Percentiles rank a stretch among this genome's conserved stretches.
phyloP scores from a whole-genome alignment of 2,888 invertebrate genomes.

The Tenthredo notha region DNA sequence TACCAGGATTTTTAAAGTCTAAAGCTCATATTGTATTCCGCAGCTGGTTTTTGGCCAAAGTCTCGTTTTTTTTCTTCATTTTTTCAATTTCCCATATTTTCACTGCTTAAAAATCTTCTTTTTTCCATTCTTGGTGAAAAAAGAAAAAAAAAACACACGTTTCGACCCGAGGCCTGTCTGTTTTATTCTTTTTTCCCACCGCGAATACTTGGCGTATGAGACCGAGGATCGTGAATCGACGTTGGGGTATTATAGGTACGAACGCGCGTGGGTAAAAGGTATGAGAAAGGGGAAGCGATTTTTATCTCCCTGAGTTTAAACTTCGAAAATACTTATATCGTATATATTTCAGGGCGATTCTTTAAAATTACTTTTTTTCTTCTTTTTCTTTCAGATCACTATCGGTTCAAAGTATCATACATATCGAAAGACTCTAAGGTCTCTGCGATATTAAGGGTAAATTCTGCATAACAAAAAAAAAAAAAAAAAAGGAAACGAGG shows the following conservation, averaged over 20 bases:
- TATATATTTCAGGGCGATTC: not conserved
- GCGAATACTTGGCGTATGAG: not conserved
- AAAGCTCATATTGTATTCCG: not conserved
- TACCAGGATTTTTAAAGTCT: not conserved
- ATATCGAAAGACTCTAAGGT: no score
- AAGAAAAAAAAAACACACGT: no score
- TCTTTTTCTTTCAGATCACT: not conserved
- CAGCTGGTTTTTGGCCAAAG: not conserved
- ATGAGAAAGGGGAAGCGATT: slow-evolving; percentile 3
- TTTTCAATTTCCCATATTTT: not conserved
- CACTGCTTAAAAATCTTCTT: not conserved
- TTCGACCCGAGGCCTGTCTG: no score
- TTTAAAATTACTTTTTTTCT: not conserved
- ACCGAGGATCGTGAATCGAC: not conserved
- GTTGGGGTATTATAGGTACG: not conserved
- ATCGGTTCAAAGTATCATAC: no score
- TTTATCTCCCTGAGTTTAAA: not conserved
- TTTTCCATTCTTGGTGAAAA: not conserved
- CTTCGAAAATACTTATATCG: not conserved
- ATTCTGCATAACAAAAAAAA: not conserved
- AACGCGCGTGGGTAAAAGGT: not conserved
- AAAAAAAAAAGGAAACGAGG: not conserved
- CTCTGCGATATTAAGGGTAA: no score
- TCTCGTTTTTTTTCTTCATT: not conserved
- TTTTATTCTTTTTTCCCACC: not conserved